Evolutionary conservation across 2,113 vertebrate species (phyloP).

Genomic region (Plestiodon gilberti): DNA sequence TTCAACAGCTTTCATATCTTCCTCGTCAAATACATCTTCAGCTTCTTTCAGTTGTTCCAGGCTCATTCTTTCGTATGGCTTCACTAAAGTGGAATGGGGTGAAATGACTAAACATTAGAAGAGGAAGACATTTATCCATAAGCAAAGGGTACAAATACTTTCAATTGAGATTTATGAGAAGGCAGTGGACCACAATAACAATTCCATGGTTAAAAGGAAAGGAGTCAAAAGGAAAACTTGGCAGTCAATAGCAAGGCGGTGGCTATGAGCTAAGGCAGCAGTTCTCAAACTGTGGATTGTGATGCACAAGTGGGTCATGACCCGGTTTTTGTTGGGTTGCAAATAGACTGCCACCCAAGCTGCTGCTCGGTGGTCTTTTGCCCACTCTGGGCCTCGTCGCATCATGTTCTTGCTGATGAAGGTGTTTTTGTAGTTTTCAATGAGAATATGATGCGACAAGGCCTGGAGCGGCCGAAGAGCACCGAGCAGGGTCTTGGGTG

Average conservation of each 20-base stretch:
- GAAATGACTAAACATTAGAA: background rate
- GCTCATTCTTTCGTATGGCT: slow-evolving; percentile 70
- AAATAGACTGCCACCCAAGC: no score
- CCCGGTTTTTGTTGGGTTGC: no score
- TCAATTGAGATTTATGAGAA: background rate
- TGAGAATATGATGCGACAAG: no score
- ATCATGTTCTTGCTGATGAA: no score
- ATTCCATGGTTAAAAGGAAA: background rate
- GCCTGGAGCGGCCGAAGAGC: no score
- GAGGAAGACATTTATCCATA: background rate
- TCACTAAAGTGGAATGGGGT: slow-evolving; percentile 61
- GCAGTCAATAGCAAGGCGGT: background rate
- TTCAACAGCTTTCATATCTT: slow-evolving; percentile 71
- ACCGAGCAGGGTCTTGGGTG: no score
- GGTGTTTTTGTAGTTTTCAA: no score
- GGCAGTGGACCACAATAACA: background rate
- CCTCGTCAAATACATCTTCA: slow-evolving; percentile 75
- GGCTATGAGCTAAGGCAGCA: no score
- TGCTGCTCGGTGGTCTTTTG: no score
- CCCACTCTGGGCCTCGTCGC: no score
- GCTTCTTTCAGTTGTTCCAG: slow-evolving; percentile 67
- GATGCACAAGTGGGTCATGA: no score
- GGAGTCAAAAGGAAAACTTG: background rate
- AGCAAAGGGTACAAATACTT: background rate
- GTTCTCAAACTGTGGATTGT: no score